A percentile compares a stretch with the other conserved stretches of the same genome.
These are phyloP conservation scores for Chaetodon trifasciatus DNA, from an alignment of 2,797 vertebrate genomes.

Conservation along the genomic window DNA sequence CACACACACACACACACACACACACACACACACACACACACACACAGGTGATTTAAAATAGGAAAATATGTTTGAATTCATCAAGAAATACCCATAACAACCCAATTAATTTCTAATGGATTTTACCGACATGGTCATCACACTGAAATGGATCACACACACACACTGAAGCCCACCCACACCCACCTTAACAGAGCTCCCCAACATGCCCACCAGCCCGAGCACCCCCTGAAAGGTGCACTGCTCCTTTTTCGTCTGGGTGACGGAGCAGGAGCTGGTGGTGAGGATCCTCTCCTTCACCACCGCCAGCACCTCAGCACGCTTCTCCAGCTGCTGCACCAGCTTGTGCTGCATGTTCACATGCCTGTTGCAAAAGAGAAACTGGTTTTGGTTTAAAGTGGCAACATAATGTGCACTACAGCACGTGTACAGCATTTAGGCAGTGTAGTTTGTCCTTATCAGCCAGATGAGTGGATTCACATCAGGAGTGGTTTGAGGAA, in stretches of 20 bases:
- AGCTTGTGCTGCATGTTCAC: slow-evolving; percentile 87
- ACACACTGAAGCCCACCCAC: background rate
- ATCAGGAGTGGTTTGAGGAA: background rate
- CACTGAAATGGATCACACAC: background rate
- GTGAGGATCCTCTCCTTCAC: slow-evolving; percentile 92
- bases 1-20: slow-evolving; percentile 68
- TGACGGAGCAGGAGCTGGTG: slow-evolving; percentile 85
- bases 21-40: slow-evolving; percentile 35
- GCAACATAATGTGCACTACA: background rate
- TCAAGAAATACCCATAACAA: no score
- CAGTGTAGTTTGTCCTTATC: background rate
- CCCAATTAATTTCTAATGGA: no score
- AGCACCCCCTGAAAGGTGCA: slow-evolving; percentile 66
- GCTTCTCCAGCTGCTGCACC: slow-evolving; percentile 88
- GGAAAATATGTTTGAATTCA: background rate
- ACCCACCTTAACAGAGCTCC: slow-evolving; percentile 55
- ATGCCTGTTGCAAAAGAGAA: slow-evolving; percentile 76
- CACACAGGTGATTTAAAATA: background rate
- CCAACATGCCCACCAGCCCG: slow-evolving; percentile 66
- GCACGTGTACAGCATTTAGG: background rate
- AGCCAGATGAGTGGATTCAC: background rate
- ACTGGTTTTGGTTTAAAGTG: background rate
- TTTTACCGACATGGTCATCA: background rate
- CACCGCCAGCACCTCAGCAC: slow-evolving; percentile 85
- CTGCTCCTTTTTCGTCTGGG: slow-evolving; percentile 82